These are phyloP conservation scores for Cherax quadricarinatus DNA, from an alignment of 1,140 invertebrate genomes.

Conservation along the genomic window DNA sequence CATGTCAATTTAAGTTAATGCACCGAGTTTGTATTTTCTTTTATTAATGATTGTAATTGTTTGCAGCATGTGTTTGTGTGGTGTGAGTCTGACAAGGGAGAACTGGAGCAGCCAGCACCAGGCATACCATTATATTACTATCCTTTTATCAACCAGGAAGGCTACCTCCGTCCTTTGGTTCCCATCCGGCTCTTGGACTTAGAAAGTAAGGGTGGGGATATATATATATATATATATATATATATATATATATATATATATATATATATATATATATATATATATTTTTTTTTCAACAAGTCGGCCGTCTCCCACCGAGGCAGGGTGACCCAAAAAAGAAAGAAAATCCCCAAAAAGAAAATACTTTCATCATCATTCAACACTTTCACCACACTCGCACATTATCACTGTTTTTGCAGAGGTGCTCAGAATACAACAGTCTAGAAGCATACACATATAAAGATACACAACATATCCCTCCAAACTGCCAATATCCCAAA, in stretches of 20 bases:
- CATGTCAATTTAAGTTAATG: too few relatives aligned
- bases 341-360: too few relatives aligned
- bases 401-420: too few relatives aligned
- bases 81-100: background rate
- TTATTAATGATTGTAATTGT: background rate
- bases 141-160: slow-evolving; percentile 3
- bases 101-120: slow-evolving; percentile 14
- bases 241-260: background rate
- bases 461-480: too few relatives aligned
- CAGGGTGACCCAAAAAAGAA: too few relatives aligned
- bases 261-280: background rate
- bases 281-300: background rate
- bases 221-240: background rate
- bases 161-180: slow-evolving; percentile 4
- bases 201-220: background rate
- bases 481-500: too few relatives aligned
- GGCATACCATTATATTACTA: background rate
- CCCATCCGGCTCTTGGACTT: background rate
- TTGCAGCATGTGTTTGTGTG: slow-evolving; percentile 27
- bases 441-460: too few relatives aligned
- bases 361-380: too few relatives aligned
- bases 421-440: too few relatives aligned
- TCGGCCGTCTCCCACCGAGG: too few relatives aligned
- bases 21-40: too few relatives aligned
- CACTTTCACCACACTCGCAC: too few relatives aligned